These are phyloP conservation scores for Zootoca vivipara DNA, from an alignment of 2,113 vertebrate genomes.

Conservation along the genomic window DNA sequence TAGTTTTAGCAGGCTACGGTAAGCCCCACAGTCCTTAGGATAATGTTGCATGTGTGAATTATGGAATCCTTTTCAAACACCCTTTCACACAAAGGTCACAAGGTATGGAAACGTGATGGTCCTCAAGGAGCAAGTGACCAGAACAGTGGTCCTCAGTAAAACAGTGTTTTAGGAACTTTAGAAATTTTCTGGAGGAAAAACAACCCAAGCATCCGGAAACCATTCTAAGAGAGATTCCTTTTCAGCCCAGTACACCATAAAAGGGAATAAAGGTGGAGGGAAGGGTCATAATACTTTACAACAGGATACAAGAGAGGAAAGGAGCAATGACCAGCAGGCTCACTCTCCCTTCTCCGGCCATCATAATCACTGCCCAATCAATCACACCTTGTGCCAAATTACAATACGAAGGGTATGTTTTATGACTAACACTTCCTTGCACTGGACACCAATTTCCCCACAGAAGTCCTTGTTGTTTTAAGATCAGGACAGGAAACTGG, in stretches of 20 bases:
- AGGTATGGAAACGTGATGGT: background rate
- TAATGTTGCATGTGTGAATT: background rate
- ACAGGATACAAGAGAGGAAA: constrained; percentile 81
- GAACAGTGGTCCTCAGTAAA: background rate
- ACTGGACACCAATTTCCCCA: constrained; percentile 74
- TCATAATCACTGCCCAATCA: constrained; percentile 82
- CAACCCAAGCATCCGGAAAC: constrained; percentile 77
- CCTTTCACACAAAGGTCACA: background rate
- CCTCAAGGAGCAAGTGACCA: background rate
- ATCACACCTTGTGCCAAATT: constrained; percentile 83
- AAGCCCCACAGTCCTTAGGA: background rate
- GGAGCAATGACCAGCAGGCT: constrained; percentile 90
- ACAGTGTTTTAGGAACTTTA: background rate
- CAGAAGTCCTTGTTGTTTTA: constrained; percentile 78
- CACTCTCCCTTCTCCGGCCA: constrained; percentile 85
- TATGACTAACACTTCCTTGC: constrained; percentile 84
- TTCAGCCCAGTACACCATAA: constrained; percentile 65
- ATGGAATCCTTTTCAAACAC: background rate
- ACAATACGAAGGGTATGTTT: constrained; percentile 85
- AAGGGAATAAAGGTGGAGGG: constrained; percentile 59
- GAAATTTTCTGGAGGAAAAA: constrained; percentile 54
- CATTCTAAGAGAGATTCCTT: constrained; percentile 90
- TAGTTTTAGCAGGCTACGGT: no score
- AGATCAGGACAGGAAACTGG: constrained; percentile 80
- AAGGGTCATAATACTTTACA: constrained; percentile 88